Evolutionary conservation across 1,140 invertebrate genomes (phyloP).

Genomic region (Lineus longissimus): DNA sequence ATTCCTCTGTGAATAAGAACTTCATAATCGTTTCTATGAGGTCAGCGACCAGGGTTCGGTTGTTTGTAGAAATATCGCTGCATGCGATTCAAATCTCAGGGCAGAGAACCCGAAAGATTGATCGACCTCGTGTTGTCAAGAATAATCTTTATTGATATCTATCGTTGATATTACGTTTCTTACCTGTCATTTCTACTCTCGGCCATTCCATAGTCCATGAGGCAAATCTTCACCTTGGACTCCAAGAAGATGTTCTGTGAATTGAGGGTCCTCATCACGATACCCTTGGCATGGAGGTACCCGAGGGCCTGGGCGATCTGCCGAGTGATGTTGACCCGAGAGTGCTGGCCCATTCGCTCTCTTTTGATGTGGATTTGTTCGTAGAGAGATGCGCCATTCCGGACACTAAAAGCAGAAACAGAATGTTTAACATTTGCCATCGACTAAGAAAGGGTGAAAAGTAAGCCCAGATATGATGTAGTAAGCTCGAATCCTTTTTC

Average conservation of each 20-base stretch:
- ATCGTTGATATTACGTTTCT: too few relatives aligned
- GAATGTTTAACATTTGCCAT: neutral
- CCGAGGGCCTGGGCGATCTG: constrained; percentile 54
- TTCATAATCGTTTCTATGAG: too few relatives aligned
- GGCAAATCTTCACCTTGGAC: constrained; percentile 53
- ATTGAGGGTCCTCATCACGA: constrained; percentile 53
- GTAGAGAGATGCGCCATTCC: constrained; percentile 49
- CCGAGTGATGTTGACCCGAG: constrained; percentile 42
- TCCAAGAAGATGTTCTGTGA: constrained; percentile 56
- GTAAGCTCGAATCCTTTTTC: too few relatives aligned
- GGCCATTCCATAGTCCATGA: constrained; percentile 53
- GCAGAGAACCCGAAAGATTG: too few relatives aligned
- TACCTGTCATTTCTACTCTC: constrained; percentile 37
- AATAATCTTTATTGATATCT: too few relatives aligned
- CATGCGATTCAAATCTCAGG: too few relatives aligned
- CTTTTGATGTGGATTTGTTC: constrained; percentile 44
- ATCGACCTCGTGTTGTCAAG: too few relatives aligned
- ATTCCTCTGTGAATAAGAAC: too few relatives aligned
- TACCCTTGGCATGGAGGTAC: constrained; percentile 57
- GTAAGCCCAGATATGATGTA: too few relatives aligned
- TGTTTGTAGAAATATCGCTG: too few relatives aligned
- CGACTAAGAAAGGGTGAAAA: too few relatives aligned
- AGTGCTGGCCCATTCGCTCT: constrained; percentile 39
- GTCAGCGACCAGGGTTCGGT: too few relatives aligned
- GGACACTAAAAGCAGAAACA: constrained; percentile 33